Conservation (phyloP, 2,888 invertebrate species). For the Pherbina coryleti region DNA sequence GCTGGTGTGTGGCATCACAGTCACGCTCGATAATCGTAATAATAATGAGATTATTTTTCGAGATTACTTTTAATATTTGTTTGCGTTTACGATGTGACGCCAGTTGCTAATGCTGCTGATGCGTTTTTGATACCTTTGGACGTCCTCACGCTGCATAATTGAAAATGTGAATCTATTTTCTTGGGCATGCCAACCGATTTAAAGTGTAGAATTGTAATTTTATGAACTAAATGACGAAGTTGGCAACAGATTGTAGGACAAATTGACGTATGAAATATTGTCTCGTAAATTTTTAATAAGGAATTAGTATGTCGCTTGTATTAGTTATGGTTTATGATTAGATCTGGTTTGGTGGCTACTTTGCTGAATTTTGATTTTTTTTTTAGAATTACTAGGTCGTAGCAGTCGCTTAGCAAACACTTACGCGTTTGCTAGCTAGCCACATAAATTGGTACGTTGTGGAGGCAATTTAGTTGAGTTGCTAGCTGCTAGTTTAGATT, state of each 20-base stretch:
- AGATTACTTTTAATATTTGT: not conserved
- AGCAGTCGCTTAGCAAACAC: no score
- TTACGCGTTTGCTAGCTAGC: no score
- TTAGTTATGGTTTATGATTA: not conserved
- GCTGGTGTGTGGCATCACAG: conserved; percentile 16
- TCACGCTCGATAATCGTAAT: conserved; percentile 22
- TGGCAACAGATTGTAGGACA: conserved; percentile 37
- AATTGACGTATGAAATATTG: conserved; percentile 54
- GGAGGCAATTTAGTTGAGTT: no score
- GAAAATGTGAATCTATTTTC: not conserved
- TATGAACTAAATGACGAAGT: conserved; percentile 18
- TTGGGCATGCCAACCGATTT: not conserved
- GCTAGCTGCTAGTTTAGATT: no score
- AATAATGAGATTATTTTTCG: conserved; percentile 15
- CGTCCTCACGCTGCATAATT: not conserved
- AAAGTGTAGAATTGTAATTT: conserved; percentile 15
- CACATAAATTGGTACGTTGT: no score
- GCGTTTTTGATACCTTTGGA: not conserved
- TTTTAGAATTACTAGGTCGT: no score
- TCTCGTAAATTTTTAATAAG: conserved; percentile 54
- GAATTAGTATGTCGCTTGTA: not conserved
- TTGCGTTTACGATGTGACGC: not conserved
- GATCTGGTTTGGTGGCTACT: not conserved
- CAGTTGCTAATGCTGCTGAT: not conserved
- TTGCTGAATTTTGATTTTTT: not conserved